Base-by-base conservation (phyloP, 2,113 vertebrate genomes). In the Hypomesus transpacificus region DNA sequence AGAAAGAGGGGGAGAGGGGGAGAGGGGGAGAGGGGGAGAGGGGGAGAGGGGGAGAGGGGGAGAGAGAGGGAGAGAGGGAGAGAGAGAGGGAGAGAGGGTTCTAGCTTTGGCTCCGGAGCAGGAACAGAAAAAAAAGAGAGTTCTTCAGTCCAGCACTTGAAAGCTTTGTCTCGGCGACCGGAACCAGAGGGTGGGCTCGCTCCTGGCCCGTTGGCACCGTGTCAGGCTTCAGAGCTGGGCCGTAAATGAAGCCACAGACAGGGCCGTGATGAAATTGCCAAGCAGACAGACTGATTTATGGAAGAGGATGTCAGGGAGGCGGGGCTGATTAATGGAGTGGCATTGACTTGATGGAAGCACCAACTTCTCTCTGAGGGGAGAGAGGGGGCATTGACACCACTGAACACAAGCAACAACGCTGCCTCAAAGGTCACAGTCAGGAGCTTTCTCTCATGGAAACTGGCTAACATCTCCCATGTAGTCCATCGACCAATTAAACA, bases 301-400 rank as follows among this genome's bases (percentile, higher is more conserved):
- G 68, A 63, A 70, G 24, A 64, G 28, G 20, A 53, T 16, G 46
- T 51, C 16, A 31, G 54, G 57, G 22, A 58, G 64, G 18, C 34
- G 52, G 26, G 66, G 51, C 31, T 59, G 76, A 73, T 68, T 77
- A 81, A 80, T 76, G 69, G 21, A 54, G 17, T 53, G 67, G 72
- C 60, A 71, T 75, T 68, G 66, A 71, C 70, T 73, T 75, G 59
- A 82, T 79, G 80, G 76, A 75, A 61, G 51, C 73, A 76, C 3
- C 68, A 52, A 39, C 18, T 7, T 71, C 50, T 76, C 76, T 56
- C 14, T 4, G 63, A 16, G 26, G 63, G 63, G 34, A 8, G 3
- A 2, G 39, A 13, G 20, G 14, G 7, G 9, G 64, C 34, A 9
- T 66, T 11, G 34, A 17, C 46, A 46, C 31, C 64, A 17, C 6